phyloP scores from a whole-genome alignment of 2,797 vertebrate genomes.

The Parotocinclus haroldoi region DNA sequence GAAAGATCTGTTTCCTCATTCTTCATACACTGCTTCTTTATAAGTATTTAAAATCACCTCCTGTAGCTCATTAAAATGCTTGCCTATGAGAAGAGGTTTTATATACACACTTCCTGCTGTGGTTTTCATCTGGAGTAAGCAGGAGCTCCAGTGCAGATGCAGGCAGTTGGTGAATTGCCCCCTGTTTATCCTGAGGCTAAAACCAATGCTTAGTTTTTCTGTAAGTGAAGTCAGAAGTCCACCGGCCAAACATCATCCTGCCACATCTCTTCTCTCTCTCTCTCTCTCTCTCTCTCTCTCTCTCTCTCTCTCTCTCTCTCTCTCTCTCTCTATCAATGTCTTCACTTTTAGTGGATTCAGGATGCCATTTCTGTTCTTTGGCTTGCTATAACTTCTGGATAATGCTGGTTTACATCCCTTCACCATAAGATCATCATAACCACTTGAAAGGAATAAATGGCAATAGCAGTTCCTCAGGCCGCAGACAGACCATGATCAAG shows the following conservation, averaged over 20 bases:
- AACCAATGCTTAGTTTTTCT: slow-evolving; percentile 2
- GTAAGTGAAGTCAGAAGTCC: slow-evolving; percentile 19
- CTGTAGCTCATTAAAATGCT: slow-evolving; percentile 36
- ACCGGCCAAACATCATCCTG: slow-evolving; percentile 15
- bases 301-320: not conserved
- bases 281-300: not conserved
- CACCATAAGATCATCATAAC: slow-evolving; percentile 43
- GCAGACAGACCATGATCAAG: slow-evolving; percentile 25
- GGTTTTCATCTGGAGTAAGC: slow-evolving; percentile 27
- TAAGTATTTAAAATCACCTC: slow-evolving; percentile 26
- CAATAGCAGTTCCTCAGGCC: slow-evolving; percentile 40
- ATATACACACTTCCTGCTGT: slow-evolving; percentile 27
- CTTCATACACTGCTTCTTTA: slow-evolving; percentile 11
- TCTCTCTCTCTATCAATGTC: not conserved
- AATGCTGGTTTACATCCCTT: slow-evolving; percentile 16
- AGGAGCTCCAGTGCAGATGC: slow-evolving; percentile 29
- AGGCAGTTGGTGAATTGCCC: slow-evolving; percentile 16
- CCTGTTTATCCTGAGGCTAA: slow-evolving; percentile 9
- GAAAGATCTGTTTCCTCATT: slow-evolving; percentile 27
- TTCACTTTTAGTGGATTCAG: slow-evolving; percentile 9
- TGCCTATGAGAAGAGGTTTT: slow-evolving; percentile 5
- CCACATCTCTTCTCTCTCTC: not conserved
- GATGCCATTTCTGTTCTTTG: slow-evolving; percentile 20
- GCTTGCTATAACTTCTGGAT: slow-evolving; percentile 12
- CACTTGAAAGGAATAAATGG: slow-evolving; percentile 42